Evolutionary conservation across 1,140 invertebrate species (phyloP).

Genomic region (Drosophila sucinea): DNA sequence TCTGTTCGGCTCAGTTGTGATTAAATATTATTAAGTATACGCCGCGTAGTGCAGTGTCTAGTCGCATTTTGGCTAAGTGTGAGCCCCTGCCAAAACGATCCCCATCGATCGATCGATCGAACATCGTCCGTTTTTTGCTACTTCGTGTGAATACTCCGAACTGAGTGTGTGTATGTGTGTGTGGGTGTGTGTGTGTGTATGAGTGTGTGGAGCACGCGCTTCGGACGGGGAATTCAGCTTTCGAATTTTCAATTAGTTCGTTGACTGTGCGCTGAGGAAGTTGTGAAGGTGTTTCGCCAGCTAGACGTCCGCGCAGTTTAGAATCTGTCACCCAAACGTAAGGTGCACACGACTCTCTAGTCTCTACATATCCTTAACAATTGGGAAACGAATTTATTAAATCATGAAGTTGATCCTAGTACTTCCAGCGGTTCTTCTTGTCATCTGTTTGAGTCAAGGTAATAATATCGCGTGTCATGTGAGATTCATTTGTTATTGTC

Average conservation of each 20-base stretch:
- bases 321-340: slow-evolving; percentile 67
- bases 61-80: slow-evolving; percentile 4
- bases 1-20: slow-evolving; percentile 31
- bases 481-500: slow-evolving; percentile 42
- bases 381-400: slow-evolving; percentile 4
- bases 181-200: slow-evolving; percentile 14
- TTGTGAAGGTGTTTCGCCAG: slow-evolving; percentile 71
- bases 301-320: slow-evolving; percentile 68
- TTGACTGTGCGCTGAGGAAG: slow-evolving; percentile 74
- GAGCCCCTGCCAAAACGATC: slow-evolving; percentile 15
- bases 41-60: slow-evolving; percentile 44
- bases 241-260: slow-evolving; percentile 81
- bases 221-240: slow-evolving; percentile 71
- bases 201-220: slow-evolving; percentile 66
- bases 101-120: slow-evolving; percentile 58
- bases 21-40: slow-evolving; percentile 53
- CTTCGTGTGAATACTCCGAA: slow-evolving; percentile 31
- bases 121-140: slow-evolving; percentile 49
- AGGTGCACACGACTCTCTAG: slow-evolving; percentile 50
- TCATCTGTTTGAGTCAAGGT: slow-evolving; percentile 67
- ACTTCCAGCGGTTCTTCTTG: slow-evolving; percentile 43
- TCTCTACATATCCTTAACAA: slow-evolving; percentile 33
- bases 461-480: slow-evolving; percentile 40
- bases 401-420: slow-evolving; percentile 50
- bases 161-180: neutral